Evolutionary conservation across 1,140 invertebrate genomes (phyloP), one percentile per base, ranked within the genome.

Genomic region (Metaphire vulgaris): DNA sequence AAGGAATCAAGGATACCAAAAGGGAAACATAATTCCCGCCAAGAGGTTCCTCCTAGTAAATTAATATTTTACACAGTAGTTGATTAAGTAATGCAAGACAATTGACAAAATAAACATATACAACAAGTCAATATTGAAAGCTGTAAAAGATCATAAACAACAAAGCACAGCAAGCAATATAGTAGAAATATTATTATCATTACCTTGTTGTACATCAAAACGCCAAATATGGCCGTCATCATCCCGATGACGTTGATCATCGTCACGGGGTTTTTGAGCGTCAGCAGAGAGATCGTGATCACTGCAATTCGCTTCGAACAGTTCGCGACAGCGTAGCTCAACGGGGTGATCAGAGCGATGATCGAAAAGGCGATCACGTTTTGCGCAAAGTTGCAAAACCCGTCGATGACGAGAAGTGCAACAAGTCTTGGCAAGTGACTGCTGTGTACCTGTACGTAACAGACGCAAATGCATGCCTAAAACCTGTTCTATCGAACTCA

Each of bases 281-380:
- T 89, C 65, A 97, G 85, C 74, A 99, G 87, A 2, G 95, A 97
- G 30, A 94, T 90, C 29, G 89, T 91, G 80, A 98, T 98, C 28
- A 98, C 92, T 77, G 93, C 93, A 78, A 98, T 94, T 80, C 96
- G 88, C 86, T 99, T 98, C n/a, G 94, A 94, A 16, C 94, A 93
- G 86, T 93, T 97, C 21, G 95, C 94, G 29, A 99, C 95, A 0
- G 95, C 94, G 86, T 98, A 99, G 0, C 94, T 95, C 30, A 98
- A 87, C 26, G 96, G 94, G 21, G 94, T 91, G 0, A 98, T 93
- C 75, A 95, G 81, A 32, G 84, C 81, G 76, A 99, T 88, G 31
- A 98, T 91, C 76, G 92, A 94, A 85, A 99, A 98, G 0, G 96
- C 96, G 30, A 97, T 90, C 74, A 98, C 91, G 83, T 97, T 98